Evolutionary conservation across 1,140 invertebrate species (phyloP).

Genomic region (Dendrolimus punctatus): DNA sequence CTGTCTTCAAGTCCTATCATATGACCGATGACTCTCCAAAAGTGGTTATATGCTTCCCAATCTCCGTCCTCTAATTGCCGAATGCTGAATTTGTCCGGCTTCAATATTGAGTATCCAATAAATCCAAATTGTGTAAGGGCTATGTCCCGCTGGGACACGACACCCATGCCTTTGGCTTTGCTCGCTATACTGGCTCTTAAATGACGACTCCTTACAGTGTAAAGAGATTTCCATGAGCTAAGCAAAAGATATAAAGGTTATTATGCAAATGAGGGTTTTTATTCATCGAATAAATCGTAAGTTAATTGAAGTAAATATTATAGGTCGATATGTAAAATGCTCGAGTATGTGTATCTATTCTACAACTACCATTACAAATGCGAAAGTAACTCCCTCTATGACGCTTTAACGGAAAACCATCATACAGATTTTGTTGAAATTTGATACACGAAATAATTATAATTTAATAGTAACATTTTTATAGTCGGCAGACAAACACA

Average conservation of each 20-base stretch:
- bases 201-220: slow-evolving; percentile 78
- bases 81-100: slow-evolving; percentile 78
- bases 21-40: slow-evolving; percentile 88
- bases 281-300: neutral
- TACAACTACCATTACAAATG: too few relatives aligned
- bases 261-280: neutral
- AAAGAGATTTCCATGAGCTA: slow-evolving; percentile 78
- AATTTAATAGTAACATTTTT: too few relatives aligned
- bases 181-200: slow-evolving; percentile 72
- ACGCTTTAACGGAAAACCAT: too few relatives aligned
- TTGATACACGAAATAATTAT: too few relatives aligned
- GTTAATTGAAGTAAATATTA: too few relatives aligned
- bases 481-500: too few relatives aligned
- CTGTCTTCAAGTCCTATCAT: slow-evolving; percentile 87
- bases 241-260: neutral
- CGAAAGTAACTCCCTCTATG: too few relatives aligned
- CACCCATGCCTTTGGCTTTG: slow-evolving; percentile 55
- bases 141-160: slow-evolving; percentile 85
- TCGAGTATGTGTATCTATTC: too few relatives aligned
- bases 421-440: too few relatives aligned
- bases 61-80: slow-evolving; percentile 32
- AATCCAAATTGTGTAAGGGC: slow-evolving; percentile 90
- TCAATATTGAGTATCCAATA: slow-evolving; percentile 82
- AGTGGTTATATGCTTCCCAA: slow-evolving; percentile 83
- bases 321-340: too few relatives aligned